Conservation (phyloP, 1,140 invertebrate genomes). For the Galleria mellonella region DNA sequence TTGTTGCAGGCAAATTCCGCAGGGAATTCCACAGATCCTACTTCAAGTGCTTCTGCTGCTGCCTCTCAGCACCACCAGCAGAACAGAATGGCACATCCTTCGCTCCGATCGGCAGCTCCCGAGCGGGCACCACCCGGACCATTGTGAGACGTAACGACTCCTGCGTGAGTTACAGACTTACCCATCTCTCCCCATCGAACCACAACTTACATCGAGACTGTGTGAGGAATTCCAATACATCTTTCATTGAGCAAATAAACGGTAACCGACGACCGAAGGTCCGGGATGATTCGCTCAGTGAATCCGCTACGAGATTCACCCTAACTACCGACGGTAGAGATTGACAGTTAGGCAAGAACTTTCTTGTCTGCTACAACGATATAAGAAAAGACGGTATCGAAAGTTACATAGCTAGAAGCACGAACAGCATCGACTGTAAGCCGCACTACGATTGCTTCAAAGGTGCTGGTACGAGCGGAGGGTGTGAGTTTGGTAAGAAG, state of each 20-base stretch:
- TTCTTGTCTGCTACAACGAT: conserved; percentile 31
- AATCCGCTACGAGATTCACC: conserved; percentile 60
- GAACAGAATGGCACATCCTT: conserved; percentile 58
- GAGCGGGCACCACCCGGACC: conserved; percentile 50
- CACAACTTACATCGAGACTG: conserved; percentile 57
- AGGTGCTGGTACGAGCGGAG: conserved; percentile 22
- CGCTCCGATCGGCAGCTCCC: conserved; percentile 50
- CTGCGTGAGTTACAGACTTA: conserved; percentile 61
- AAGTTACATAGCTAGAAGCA: conserved; percentile 46
- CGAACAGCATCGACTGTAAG: conserved; percentile 56
- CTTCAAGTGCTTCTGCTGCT: conserved; percentile 71
- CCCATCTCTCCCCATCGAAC: conserved; percentile 64
- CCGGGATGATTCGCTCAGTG: conserved; percentile 61
- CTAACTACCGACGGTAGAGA: conserved; percentile 58
- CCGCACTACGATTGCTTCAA: conserved; percentile 64
- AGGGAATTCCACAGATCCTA: conserved; percentile 71
- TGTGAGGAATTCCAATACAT: conserved; percentile 52
- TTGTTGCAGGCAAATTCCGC: conserved; percentile 72
- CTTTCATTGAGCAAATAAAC: conserved; percentile 67
- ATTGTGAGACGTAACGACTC: conserved; percentile 60
- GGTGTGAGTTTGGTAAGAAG: conserved; percentile 16
- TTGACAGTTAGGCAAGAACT: conserved; percentile 53
- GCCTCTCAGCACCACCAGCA: conserved; percentile 25
- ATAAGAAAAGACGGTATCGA: conserved; percentile 38
- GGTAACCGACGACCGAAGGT: conserved; percentile 48